These are phyloP conservation scores for Scaptomyza cyrtandrae DNA, from an alignment of 2,888 invertebrate species.

Conservation along the genomic window DNA sequence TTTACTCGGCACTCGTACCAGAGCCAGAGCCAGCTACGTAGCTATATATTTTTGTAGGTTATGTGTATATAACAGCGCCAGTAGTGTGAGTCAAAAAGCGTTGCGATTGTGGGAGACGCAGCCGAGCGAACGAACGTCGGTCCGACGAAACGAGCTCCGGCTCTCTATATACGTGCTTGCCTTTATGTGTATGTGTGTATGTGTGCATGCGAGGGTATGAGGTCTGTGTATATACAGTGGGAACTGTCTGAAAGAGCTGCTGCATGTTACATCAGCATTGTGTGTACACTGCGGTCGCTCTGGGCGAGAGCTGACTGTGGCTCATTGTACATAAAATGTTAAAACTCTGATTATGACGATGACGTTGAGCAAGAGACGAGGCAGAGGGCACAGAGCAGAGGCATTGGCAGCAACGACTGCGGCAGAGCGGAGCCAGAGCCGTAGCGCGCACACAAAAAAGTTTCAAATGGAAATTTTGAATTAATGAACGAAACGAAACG, in stretches of 20 bases:
- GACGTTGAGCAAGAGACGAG: conserved; percentile 55
- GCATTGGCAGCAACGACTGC: conserved; percentile 63
- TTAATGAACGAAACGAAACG: conserved; percentile 83
- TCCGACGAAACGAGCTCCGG: conserved; percentile 62
- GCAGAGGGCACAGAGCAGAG: conserved; percentile 42
- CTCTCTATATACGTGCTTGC: conserved; percentile 37
- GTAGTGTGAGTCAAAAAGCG: conserved; percentile 73
- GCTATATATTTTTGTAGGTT: conserved; percentile 83
- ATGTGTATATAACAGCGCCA: conserved; percentile 81
- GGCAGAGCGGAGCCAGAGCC: conserved; percentile 60
- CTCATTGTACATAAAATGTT: conserved; percentile 75
- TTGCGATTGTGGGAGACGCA: conserved; percentile 75
- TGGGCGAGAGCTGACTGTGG: conserved; percentile 48
- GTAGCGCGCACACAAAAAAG: conserved; percentile 67
- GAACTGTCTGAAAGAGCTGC: conserved; percentile 9
- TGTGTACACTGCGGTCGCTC: conserved; percentile 1
- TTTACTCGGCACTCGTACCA: conserved; percentile 64
- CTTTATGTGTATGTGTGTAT: conserved; percentile 33
- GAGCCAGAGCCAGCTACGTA: conserved; percentile 52
- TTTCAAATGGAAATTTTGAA: conserved; percentile 83
- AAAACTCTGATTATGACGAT: conserved; percentile 78
- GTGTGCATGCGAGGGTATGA: conserved; percentile 58
- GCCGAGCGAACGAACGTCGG: conserved; percentile 50
- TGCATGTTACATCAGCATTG: conserved; percentile 12
- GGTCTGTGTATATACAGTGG: conserved; percentile 59